These are phyloP conservation scores for Toxotes lorentzi DNA, from an alignment of 2,797 vertebrate genomes.

Conservation along the genomic window DNA sequence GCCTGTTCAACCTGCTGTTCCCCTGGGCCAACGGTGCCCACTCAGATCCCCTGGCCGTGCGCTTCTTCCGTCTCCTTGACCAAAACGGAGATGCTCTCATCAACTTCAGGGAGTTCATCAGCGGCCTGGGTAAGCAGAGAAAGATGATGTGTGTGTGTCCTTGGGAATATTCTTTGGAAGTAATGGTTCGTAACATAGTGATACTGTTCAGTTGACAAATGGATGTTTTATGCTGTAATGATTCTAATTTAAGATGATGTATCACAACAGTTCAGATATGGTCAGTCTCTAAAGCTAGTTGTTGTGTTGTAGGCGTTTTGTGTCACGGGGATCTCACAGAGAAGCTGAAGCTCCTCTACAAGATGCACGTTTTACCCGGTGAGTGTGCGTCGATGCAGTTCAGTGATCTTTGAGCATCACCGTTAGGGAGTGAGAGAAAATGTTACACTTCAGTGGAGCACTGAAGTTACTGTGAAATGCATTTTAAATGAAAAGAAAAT, in stretches of 20 bases:
- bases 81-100: constrained; percentile 94
- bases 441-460: not conserved
- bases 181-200: constrained; percentile 1
- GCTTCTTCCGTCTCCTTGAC: constrained; percentile 93
- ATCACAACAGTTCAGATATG: not conserved
- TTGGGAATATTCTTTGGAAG: not conserved
- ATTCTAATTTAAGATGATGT: constrained; percentile 14
- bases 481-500: not conserved
- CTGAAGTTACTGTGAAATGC: not conserved
- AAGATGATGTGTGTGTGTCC: not conserved
- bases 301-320: constrained; percentile 87
- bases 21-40: constrained; percentile 95
- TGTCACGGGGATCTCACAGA: constrained; percentile 96
- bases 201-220: not conserved
- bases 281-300: not conserved
- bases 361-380: constrained; percentile 96
- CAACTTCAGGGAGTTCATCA: constrained; percentile 97
- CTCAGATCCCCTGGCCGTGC: constrained; percentile 90
- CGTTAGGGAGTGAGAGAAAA: not conserved
- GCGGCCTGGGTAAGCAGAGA: constrained; percentile 87
- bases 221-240: not conserved
- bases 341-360: constrained; percentile 96
- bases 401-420: not conserved
- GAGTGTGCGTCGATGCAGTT: constrained; percentile 62
- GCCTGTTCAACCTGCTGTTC: constrained; percentile 93